Conservation (phyloP, 2,888 invertebrate genomes). For the Strigamia maritima region DNA sequence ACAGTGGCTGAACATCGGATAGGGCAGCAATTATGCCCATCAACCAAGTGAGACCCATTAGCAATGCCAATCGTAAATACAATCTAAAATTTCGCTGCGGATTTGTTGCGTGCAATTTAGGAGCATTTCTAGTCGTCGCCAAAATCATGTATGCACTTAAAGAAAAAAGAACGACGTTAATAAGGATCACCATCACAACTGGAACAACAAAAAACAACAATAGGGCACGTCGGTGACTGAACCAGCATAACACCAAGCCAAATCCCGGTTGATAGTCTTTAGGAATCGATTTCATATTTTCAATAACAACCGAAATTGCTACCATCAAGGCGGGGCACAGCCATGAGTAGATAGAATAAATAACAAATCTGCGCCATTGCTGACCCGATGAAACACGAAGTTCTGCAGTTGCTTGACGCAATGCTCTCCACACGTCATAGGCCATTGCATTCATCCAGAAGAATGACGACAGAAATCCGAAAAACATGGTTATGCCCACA, state of each 20-base stretch:
- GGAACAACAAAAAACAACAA: constrained; percentile 58
- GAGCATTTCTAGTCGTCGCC: constrained; percentile 50
- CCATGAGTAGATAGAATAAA: constrained; percentile 56
- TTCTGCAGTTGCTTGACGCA: constrained; percentile 54
- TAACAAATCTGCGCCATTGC: constrained; percentile 52
- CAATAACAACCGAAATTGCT: constrained; percentile 51
- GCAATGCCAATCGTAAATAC: constrained; percentile 54
- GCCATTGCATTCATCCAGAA: constrained; percentile 60
- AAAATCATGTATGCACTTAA: constrained; percentile 53
- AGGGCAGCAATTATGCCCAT: constrained; percentile 55
- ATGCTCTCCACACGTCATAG: constrained; percentile 56
- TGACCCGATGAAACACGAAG: constrained; percentile 53
- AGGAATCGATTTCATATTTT: constrained; percentile 45
- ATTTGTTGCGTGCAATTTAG: constrained; percentile 48
- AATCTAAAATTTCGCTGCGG: constrained; percentile 51
- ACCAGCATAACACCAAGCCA: constrained; percentile 57
- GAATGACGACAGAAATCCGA: constrained; percentile 57
- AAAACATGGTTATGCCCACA: constrained; percentile 55
- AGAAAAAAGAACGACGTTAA: constrained; percentile 54
- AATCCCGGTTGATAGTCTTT: constrained; percentile 53
- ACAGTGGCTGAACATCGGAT: constrained; percentile 50
- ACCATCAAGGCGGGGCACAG: constrained; percentile 52
- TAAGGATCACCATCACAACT: constrained; percentile 52
- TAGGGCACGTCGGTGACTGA: constrained; percentile 55
- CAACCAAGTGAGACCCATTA: constrained; percentile 57